Evolutionary conservation across 2,888 invertebrate species (phyloP), one percentile per base, ranked within the genome.

Genomic region (Rotaria sp.): DNA sequence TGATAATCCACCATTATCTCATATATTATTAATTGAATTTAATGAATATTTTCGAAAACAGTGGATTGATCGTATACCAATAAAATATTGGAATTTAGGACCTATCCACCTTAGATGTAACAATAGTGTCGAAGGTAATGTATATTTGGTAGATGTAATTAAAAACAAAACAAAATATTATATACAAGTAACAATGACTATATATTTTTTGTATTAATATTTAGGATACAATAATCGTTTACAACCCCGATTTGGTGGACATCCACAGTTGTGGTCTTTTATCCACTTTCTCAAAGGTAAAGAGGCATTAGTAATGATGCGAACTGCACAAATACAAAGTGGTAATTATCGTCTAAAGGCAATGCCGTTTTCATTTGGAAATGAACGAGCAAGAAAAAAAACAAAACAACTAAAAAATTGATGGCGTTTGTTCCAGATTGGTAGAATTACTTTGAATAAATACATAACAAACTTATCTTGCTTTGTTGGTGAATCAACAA

Each of bases 251-350:
- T 75, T 75, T 41, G 75, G 75, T 75, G 41, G 2, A 26, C 75
- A 75, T 75, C 75, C 75, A 75, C 24, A 75, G 41, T 26, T 41
- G n/a, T 45, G 41, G 75, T 75, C 75, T 45, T 75, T 75, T 24
- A 41, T 75, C 24, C 75, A 75, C n/a, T 75, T 75, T 41, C 41
- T 75, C 24, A 75, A 75, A 45, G 26, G 26, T 75, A 41, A 75
- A 75, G 75, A 75, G 41, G 38, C 26, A 24, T 11, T 41, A 8
- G 41, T 41, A 24, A 75, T 41, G 41, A 75, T 75, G 75, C 15
- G 75, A 75, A 45, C 41, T 1, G 41, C 41, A 41, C 75, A 41
- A 41, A 75, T 75, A 41, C 75, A 45, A 38, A 75, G 75, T 45
- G 41, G 75, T 4, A 75, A 38, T 8, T 75, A 75, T 38, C 41